Conservation (phyloP, 2,113 vertebrate genomes). For the Cryptomyrus ogoouensis region DNA sequence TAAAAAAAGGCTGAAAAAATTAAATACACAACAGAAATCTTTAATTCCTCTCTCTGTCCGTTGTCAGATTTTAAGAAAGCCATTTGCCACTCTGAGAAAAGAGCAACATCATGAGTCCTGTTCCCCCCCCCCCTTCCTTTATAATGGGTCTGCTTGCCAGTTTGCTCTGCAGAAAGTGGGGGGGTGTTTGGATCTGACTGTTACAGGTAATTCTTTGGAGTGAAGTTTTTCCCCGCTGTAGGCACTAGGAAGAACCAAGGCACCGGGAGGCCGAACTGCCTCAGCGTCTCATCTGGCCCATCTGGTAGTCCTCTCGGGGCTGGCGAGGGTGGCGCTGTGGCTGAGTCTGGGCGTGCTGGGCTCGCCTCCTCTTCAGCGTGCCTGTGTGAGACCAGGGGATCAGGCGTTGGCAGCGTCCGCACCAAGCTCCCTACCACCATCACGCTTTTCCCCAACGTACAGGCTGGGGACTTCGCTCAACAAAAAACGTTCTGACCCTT, state of each 20-base stretch:
- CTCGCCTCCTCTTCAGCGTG: slow-evolving; percentile 83
- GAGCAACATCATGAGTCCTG: slow-evolving; percentile 35
- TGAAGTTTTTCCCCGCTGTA: slow-evolving; percentile 86
- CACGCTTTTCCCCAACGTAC: background rate
- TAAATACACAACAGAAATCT: slow-evolving; percentile 33
- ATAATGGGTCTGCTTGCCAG: slow-evolving; percentile 32
- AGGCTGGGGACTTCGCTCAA: background rate
- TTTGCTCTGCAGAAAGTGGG: slow-evolving; percentile 15
- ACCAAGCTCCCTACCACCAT: background rate
- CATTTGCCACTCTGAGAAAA: background rate
- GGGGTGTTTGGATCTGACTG: slow-evolving; percentile 63
- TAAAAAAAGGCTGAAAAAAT: slow-evolving; percentile 53
- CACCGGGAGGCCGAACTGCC: slow-evolving; percentile 60
- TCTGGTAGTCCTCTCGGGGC: slow-evolving; percentile 78
- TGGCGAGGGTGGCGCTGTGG: slow-evolving; percentile 63
- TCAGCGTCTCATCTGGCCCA: slow-evolving; percentile 87
- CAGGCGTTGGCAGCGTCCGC: background rate
- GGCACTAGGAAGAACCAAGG: slow-evolving; percentile 94
- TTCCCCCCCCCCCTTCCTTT: slow-evolving; percentile 39
- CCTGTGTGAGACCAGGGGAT: slow-evolving; percentile 52
- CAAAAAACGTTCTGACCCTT: background rate
- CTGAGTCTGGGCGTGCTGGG: slow-evolving; percentile 54
- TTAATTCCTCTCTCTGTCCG: slow-evolving; percentile 46
- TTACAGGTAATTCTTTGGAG: slow-evolving; percentile 93
- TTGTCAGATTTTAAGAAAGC: slow-evolving; percentile 45